Conservation (phyloP, 2,888 invertebrate species). For the Thymelicus acteon region DNA sequence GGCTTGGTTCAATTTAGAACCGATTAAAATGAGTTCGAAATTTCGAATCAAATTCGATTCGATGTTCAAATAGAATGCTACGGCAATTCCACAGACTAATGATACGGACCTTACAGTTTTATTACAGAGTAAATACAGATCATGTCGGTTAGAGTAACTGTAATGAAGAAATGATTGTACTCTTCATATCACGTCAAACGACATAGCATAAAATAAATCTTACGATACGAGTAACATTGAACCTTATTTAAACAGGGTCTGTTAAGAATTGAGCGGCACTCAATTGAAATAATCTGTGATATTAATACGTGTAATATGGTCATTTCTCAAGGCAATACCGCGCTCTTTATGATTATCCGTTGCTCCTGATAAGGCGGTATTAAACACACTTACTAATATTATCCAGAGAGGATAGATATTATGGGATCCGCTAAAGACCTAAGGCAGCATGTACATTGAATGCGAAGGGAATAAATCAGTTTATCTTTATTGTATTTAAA, state of each 20-base stretch:
- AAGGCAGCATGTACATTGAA: conserved; percentile 10
- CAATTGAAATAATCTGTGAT: conserved; percentile 34
- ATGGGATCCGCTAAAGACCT: conserved; percentile 8
- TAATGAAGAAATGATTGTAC: neutral
- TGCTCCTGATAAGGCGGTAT: conserved; percentile 39
- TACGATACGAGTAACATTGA: conserved; percentile 11
- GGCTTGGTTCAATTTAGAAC: no score
- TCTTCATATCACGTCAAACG: neutral
- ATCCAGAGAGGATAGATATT: conserved; percentile 31
- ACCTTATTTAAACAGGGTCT: conserved; percentile 21
- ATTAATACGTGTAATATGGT: conserved; percentile 40
- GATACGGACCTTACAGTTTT: neutral
- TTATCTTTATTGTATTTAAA: no score
- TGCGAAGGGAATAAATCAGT: no score
- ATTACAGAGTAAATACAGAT: conserved; percentile 1
- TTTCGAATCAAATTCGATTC: no score
- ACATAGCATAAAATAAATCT: conserved; percentile 1
- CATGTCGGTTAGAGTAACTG: neutral
- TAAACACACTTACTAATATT: conserved; percentile 41
- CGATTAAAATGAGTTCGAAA: no score
- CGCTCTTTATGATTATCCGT: conserved; percentile 43
- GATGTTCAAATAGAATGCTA: no score
- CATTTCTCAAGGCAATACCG: conserved; percentile 39
- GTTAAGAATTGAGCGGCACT: conserved; percentile 10
- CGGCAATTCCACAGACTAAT: neutral